A percentile compares a stretch with the other conserved stretches of the same genome.
Conservation (phyloP, 2,888 invertebrate genomes). For the Galerucella nymphaeae region DNA sequence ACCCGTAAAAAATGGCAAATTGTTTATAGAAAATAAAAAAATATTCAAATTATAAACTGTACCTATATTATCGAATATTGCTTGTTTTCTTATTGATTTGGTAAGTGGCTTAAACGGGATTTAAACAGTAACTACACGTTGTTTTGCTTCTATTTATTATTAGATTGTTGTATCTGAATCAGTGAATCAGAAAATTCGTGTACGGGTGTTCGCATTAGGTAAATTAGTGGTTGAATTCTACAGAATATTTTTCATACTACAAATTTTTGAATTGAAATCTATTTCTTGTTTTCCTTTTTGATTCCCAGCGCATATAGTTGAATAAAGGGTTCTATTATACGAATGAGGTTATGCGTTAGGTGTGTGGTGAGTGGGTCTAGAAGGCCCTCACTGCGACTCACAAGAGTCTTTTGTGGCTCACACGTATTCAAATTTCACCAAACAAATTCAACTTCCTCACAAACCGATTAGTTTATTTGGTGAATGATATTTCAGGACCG, state of each 20-base stretch:
- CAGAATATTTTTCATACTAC: neutral
- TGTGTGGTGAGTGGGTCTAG: too few relatives aligned
- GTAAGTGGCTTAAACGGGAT: slow-evolving; percentile 28
- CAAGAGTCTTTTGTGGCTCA: too few relatives aligned
- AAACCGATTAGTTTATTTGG: too few relatives aligned
- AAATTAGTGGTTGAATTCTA: neutral
- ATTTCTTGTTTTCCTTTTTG: too few relatives aligned
- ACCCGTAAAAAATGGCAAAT: neutral
- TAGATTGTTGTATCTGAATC: slow-evolving; percentile 25
- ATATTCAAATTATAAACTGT: slow-evolving; percentile 5
- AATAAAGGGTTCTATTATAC: too few relatives aligned
- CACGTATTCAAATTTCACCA: too few relatives aligned
- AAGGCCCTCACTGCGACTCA: too few relatives aligned
- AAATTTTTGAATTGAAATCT: too few relatives aligned
- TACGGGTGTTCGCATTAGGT: neutral
- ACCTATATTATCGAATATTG: slow-evolving; percentile 2
- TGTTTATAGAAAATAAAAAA: slow-evolving; percentile 6
- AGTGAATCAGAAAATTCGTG: slow-evolving; percentile 30
- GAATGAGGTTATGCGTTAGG: too few relatives aligned
- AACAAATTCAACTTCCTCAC: too few relatives aligned
- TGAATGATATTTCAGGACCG: too few relatives aligned
- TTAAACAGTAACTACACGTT: slow-evolving; percentile 18
- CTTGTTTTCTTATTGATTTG: slow-evolving; percentile 23
- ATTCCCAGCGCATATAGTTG: too few relatives aligned
- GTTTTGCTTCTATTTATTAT: slow-evolving; percentile 24